A percentile compares a stretch with the other conserved stretches of the same genome.
Conservation (phyloP, 2,888 invertebrate genomes). For the Tillus elongatus region DNA sequence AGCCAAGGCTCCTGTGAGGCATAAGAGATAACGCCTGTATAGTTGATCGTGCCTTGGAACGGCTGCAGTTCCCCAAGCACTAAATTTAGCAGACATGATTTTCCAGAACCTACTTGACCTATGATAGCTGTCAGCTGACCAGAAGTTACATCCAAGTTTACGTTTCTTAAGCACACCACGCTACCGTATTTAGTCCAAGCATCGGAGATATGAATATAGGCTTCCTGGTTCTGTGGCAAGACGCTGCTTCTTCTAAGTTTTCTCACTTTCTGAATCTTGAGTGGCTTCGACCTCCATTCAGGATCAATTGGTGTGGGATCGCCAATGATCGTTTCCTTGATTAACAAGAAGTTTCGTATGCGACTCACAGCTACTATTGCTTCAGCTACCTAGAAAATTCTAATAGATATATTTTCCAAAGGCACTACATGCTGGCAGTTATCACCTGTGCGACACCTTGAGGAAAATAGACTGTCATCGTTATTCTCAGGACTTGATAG, state of each 20-base stretch:
- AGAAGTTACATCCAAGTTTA: conserved; percentile 39
- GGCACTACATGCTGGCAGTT: too few species aligned
- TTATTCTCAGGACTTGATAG: conserved; percentile 53
- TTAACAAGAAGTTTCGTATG: conserved; percentile 30
- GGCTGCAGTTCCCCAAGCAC: conserved; percentile 41
- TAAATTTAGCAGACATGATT: conserved; percentile 43
- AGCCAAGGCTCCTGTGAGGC: conserved; percentile 57
- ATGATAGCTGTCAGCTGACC: conserved; percentile 49
- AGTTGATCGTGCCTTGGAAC: conserved; percentile 38
- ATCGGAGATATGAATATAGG: conserved; percentile 18
- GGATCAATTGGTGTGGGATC: conserved; percentile 32
- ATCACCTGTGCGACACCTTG: conserved; percentile 47
- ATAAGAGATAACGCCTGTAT: conserved; percentile 48
- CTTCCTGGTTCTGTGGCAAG: conserved; percentile 3
- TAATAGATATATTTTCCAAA: too few species aligned
- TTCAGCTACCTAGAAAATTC: conserved; percentile 43
- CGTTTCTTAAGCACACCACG: conserved; percentile 39
- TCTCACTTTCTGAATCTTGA: conserved; percentile 7
- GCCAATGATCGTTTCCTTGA: conserved; percentile 31
- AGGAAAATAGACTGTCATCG: conserved; percentile 53
- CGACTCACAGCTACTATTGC: conserved; percentile 47
- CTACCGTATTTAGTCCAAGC: conserved; percentile 28
- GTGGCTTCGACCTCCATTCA: conserved; percentile 16
- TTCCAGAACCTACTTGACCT: conserved; percentile 61
- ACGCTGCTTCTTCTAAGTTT: conserved; percentile 2